These are phyloP conservation scores for Hycleus phaleratus DNA, from an alignment of 1,140 invertebrate genomes.

Conservation along the genomic window DNA sequence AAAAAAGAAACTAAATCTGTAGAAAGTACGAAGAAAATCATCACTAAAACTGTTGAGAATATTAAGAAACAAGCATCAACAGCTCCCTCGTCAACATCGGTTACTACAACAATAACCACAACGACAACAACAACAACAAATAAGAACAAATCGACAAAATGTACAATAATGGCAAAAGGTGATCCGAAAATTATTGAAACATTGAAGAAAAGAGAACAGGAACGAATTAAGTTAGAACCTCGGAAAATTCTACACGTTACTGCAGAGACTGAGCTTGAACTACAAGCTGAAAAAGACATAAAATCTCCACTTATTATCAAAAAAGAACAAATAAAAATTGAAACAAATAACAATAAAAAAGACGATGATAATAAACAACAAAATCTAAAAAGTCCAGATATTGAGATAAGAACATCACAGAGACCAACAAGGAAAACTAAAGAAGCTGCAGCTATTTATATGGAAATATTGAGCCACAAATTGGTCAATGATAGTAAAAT, in stretches of 20 bases:
- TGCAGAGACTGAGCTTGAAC: no score
- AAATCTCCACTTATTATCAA: neutral
- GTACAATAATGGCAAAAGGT: neutral
- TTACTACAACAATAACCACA: no score
- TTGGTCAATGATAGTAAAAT: constrained; percentile 47
- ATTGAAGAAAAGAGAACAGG: neutral
- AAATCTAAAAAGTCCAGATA: no score
- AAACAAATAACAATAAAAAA: no score
- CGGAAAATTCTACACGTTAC: neutral
- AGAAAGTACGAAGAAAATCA: no score
- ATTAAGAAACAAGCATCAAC: no score
- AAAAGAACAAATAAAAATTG: neutral
- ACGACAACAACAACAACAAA: no score
- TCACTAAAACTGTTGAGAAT: no score
- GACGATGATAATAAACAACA: neutral
- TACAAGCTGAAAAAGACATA: neutral
- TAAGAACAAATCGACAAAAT: no score
- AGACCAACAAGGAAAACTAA: constrained; percentile 64
- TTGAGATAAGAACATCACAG: neutral
- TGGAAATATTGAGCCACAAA: constrained; percentile 65
- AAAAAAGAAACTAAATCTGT: no score
- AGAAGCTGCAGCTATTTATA: constrained; percentile 65
- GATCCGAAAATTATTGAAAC: constrained; percentile 7
- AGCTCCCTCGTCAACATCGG: no score
- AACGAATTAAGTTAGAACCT: neutral